Evolutionary conservation across 1,140 invertebrate species (phyloP).

Genomic region (Drosophila murphyi): DNA sequence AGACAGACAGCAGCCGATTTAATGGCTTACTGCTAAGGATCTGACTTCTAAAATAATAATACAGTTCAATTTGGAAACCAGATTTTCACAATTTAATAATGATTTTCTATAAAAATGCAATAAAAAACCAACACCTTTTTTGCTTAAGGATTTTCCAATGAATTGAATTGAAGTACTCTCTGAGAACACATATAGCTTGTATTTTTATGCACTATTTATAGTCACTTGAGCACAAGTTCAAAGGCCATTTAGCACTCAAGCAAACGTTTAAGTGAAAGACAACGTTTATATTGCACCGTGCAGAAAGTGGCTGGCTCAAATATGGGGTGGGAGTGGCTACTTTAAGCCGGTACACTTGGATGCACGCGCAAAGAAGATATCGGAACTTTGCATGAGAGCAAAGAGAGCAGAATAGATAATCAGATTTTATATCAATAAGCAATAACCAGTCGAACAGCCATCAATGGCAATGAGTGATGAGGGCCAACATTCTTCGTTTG

Average conservation of each 20-base stretch:
- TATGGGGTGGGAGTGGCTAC: neutral
- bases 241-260: neutral
- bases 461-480: slow-evolving; percentile 34
- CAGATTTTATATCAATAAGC: slow-evolving; percentile 57
- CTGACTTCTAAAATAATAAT: no score
- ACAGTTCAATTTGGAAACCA: no score
- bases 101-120: no score
- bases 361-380: slow-evolving; percentile 41
- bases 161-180: neutral
- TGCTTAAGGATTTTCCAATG: no score
- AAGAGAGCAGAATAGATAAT: slow-evolving; percentile 36
- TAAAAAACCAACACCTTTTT: no score
- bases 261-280: neutral
- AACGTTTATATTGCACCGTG: neutral
- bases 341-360: slow-evolving; percentile 27
- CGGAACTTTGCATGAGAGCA: slow-evolving; percentile 21
- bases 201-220: neutral
- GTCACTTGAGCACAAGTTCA: neutral
- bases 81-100: no score
- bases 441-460: slow-evolving; percentile 33
- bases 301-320: neutral
- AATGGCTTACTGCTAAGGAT: no score
- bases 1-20: no score
- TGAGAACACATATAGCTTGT: neutral
- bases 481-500: neutral